Conservation (phyloP, 2,113 vertebrate species). For the Hyaena hyaena region DNA sequence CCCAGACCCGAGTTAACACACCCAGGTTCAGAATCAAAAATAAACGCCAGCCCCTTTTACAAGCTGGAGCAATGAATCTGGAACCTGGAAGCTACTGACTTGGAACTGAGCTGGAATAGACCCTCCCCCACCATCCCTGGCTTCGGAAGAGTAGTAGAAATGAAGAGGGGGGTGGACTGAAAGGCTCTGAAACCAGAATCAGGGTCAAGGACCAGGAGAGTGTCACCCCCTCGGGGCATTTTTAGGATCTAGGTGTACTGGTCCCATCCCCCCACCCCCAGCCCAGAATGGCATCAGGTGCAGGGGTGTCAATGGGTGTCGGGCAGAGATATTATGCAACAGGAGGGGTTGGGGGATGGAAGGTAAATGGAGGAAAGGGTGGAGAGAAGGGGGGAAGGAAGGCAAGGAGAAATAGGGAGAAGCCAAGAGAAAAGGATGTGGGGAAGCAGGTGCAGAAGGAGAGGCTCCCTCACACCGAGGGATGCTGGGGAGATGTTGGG, state of each 20-base stretch:
- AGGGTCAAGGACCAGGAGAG: not conserved
- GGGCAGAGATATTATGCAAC: slow-evolving; percentile 51
- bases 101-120: not conserved
- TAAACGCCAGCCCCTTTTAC: not conserved
- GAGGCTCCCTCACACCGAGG: not conserved
- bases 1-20: not conserved
- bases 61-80: not conserved
- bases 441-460: not conserved
- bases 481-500: not conserved
- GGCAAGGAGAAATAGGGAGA: not conserved
- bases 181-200: not conserved
- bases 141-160: not conserved
- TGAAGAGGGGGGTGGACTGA: not conserved
- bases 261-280: not conserved
- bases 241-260: slow-evolving; percentile 11
- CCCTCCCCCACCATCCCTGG: not conserved
- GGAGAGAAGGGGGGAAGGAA: not conserved
- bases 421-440: not conserved
- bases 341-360: not conserved
- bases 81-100: not conserved
- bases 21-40: not conserved
- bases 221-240: not conserved
- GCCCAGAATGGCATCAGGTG: not conserved
- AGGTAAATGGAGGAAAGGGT: not conserved
- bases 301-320: not conserved